Conservation (phyloP, 2,888 invertebrate genomes). For the Tachina fera region DNA sequence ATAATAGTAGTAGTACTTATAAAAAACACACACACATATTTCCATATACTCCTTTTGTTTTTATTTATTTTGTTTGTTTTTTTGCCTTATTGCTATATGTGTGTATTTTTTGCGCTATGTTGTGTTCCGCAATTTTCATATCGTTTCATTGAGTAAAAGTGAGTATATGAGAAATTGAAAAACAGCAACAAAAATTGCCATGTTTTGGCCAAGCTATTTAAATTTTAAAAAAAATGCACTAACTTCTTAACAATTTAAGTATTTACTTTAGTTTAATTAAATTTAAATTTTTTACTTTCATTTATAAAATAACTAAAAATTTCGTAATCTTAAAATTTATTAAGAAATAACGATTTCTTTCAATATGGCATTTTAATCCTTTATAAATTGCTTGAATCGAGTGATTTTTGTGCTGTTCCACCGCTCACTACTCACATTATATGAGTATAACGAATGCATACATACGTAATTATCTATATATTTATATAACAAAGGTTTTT, state of each 20-base stretch:
- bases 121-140: slow-evolving; percentile 51
- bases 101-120: slow-evolving; percentile 43
- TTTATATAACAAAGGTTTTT: slow-evolving; percentile 66
- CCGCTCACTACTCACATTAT: neutral
- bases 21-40: slow-evolving; percentile 9
- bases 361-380: slow-evolving; percentile 40
- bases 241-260: no score
- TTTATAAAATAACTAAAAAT: no score
- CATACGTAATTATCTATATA: neutral
- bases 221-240: no score
- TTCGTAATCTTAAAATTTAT: neutral
- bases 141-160: slow-evolving; percentile 38
- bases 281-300: no score
- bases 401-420: slow-evolving; percentile 3
- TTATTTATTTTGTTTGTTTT: slow-evolving; percentile 63
- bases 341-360: neutral
- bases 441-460: no score
- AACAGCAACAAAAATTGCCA: neutral
- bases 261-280: no score
- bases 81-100: slow-evolving; percentile 50
- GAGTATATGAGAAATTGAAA: slow-evolving; percentile 4
- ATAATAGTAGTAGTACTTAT: slow-evolving; percentile 49
- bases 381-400: slow-evolving; percentile 10
- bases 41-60: slow-evolving; percentile 65
- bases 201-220: neutral